Base-by-base conservation (phyloP, 92 coral and sea anemone genomes). In the Zoanthus sansibaricus region DNA sequence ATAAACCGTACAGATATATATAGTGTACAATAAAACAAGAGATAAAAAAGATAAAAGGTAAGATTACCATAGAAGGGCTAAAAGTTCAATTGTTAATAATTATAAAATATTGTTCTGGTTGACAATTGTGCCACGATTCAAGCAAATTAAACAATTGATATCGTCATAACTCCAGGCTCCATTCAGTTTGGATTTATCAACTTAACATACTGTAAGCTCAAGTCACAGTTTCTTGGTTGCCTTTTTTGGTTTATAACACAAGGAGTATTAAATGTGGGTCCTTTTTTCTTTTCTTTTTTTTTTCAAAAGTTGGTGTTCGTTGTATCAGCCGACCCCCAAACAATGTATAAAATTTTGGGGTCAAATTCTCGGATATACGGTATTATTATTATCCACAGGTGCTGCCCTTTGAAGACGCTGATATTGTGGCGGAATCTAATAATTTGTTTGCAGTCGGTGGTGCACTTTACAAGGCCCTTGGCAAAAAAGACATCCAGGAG, bases 381-480 rank as follows among this genome's bases (percentile, higher is more conserved):
- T 7, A 67, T n/a, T 13, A 4, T 6, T 12, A 14, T 21, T 17
- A 21, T 15, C 4, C 42, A 2, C 42, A 80, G 85, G 85, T 80
- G 55, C 51, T 47, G 20, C 85, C 85, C 6, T 80, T 80, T 46
- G n/a, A 9, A 42, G 42, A 11, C 45, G 20, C 44, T 7, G 20
- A 21, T 49, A 10, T 80, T 33, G 10, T 80, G 58, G 46, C 13
- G 42, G 46, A 80, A n/a, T 75, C 85, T n/a, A 1, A 8, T 1
- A 42, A 15, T 45, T 64, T 80, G 73, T 70, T 80, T 20, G 54
- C 85, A 42, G 75, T 2, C 58, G 84, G 59, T 5, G 17, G 74
- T 62, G 11, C 58, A 7, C 75, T 80, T 56, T 64, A 52, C 58
- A 66, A 80, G 21, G 74, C 85, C 44, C 85, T 80, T 46, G 85